A percentile compares a stretch with the other conserved stretches of the same genome.
These are phyloP conservation scores for Amblyopsis rosae DNA, from an alignment of 2,113 vertebrate species.

Conservation along the genomic window DNA sequence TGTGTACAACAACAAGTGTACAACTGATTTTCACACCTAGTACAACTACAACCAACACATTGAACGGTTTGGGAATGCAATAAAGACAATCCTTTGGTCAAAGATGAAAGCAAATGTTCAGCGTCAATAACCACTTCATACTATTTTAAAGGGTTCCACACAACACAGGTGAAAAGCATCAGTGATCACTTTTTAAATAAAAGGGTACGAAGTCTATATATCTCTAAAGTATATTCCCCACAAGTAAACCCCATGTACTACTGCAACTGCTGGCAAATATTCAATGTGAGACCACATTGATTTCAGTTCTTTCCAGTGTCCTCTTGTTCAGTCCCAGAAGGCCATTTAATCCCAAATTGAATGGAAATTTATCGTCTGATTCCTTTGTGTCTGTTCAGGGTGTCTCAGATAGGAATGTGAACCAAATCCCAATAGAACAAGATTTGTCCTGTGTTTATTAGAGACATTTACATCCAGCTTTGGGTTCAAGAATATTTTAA, in stretches of 20 bases:
- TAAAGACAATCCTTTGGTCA: conserved; percentile 50
- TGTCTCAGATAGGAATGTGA: conserved; percentile 11
- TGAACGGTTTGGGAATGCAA: conserved; percentile 27
- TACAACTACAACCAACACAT: conserved; percentile 34
- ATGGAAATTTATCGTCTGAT: background rate
- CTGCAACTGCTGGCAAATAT: too few species aligned
- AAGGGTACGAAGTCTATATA: conserved; percentile 31
- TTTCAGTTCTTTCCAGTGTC: conserved; percentile 9
- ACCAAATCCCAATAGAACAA: conserved; percentile 1
- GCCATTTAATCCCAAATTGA: conserved; percentile 1
- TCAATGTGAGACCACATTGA: conserved; percentile 6
- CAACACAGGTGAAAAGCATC: conserved; percentile 26
- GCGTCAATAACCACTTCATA: conserved; percentile 38
- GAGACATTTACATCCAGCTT: conserved; percentile 6
- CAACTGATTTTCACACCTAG: conserved; percentile 32
- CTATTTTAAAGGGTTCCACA: conserved; percentile 41
- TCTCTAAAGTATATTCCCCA: background rate
- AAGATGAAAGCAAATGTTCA: conserved; percentile 49
- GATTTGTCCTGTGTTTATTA: background rate
- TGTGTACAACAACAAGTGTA: conserved; percentile 24
- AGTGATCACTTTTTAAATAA: conserved; percentile 30
- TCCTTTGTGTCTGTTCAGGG: conserved; percentile 20
- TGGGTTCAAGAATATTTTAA: conserved; percentile 18
- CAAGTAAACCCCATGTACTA: background rate
- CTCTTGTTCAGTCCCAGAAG: background rate